Conservation (phyloP, 2,888 invertebrate genomes). For the Microctonus brassicae region DNA sequence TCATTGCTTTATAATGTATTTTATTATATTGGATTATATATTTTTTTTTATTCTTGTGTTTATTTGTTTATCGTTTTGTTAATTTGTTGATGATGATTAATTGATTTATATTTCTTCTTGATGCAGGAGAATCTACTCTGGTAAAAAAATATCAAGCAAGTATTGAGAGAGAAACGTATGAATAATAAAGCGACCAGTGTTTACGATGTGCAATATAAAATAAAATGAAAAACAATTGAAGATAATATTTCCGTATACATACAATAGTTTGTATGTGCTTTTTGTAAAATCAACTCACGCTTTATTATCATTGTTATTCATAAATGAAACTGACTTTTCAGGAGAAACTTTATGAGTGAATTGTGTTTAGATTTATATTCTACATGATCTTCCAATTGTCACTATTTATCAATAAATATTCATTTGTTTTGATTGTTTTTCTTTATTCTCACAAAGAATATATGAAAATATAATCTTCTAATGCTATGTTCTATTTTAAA, state of each 20-base stretch:
- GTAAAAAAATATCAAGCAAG: too few relatives aligned
- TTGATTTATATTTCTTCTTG: too few relatives aligned
- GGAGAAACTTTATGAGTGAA: not conserved
- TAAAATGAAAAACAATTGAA: too few relatives aligned
- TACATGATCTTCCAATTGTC: not conserved
- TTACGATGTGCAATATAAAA: too few relatives aligned
- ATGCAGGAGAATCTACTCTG: too few relatives aligned
- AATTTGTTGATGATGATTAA: too few relatives aligned
- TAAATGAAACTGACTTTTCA: not conserved
- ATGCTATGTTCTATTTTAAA: too few relatives aligned
- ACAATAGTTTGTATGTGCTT: not conserved
- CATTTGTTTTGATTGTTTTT: not conserved
- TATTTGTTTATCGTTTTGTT: too few relatives aligned
- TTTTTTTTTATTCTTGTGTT: not conserved
- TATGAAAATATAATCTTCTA: too few relatives aligned
- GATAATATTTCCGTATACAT: conserved; percentile 3
- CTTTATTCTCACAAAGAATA: not conserved
- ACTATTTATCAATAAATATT: not conserved
- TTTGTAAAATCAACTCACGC: conserved; percentile 14
- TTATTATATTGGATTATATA: not conserved
- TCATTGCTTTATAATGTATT: not conserved
- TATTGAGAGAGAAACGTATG: too few relatives aligned
- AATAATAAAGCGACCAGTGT: conserved; percentile 1
- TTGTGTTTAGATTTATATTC: not conserved
- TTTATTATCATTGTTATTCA: conserved; percentile 8